These are phyloP conservation scores for Urophycis tenuis DNA, from an alignment of 2,797 vertebrate genomes.

Conservation along the genomic window DNA sequence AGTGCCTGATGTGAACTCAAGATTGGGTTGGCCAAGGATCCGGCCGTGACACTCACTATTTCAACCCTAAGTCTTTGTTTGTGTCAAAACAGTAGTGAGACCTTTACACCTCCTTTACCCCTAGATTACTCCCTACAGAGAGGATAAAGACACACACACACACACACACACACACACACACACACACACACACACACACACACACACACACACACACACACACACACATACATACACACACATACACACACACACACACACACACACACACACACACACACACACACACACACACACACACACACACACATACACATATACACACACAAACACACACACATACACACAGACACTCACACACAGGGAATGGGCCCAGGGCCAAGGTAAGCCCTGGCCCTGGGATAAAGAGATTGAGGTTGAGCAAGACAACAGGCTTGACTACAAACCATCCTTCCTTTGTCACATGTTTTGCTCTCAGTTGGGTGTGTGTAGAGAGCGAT, in stretches of 20 bases:
- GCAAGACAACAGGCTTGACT: conserved; percentile 59
- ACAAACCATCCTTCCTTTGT: conserved; percentile 47
- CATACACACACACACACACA: no score
- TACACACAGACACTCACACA: conserved; percentile 48
- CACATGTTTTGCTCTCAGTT: conserved; percentile 42
- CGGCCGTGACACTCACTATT: conserved; percentile 45
- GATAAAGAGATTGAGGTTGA: conserved; percentile 61
- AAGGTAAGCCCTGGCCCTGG: conserved; percentile 54
- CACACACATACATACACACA: no score
- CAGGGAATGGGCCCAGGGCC: conserved; percentile 57
- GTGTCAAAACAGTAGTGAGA: conserved; percentile 68
- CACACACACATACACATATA: no score
- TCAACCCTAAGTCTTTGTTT: conserved; percentile 72
- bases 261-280: no score
- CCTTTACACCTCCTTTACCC: conserved; percentile 51
- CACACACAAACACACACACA: neutral
- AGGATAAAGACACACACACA: conserved; percentile 49
- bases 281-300: conserved; percentile 14
- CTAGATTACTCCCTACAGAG: conserved; percentile 63
- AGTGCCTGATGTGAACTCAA: conserved; percentile 50
- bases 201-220: conserved; percentile 13
- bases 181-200: no score
- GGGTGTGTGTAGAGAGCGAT: conserved; percentile 17
- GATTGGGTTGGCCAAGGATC: conserved; percentile 51
- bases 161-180: no score